Evolutionary conservation across 2,888 invertebrate genomes (phyloP).

Genomic region (Cephus rjabovi): DNA sequence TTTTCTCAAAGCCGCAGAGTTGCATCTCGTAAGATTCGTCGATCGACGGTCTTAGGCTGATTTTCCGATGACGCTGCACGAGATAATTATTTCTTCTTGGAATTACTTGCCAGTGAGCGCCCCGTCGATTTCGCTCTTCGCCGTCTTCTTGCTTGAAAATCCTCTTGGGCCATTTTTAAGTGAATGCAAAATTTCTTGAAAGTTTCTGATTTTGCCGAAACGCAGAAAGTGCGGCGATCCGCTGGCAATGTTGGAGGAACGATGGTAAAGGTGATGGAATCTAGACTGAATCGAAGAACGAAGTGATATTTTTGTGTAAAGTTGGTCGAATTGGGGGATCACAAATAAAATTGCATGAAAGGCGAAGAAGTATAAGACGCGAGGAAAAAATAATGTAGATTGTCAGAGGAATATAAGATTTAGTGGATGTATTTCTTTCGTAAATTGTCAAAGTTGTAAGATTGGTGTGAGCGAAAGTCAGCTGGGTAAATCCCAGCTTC

Average conservation of each 20-base stretch:
- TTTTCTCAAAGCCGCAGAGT: conserved; percentile 42
- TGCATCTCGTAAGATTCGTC: conserved; percentile 44
- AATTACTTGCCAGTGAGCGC: not conserved
- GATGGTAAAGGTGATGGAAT: not conserved
- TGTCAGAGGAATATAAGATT: not conserved
- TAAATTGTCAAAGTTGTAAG: not conserved
- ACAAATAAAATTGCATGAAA: not conserved
- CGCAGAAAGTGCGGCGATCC: not conserved
- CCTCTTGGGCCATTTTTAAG: not conserved
- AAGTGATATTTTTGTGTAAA: not conserved
- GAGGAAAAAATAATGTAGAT: not conserved
- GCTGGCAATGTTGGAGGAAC: not conserved
- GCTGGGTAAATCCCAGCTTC: not conserved
- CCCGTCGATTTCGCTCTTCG: not conserved
- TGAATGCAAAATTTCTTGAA: not conserved
- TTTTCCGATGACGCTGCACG: conserved; percentile 56
- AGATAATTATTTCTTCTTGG: conserved; percentile 47
- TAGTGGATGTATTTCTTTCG: not conserved
- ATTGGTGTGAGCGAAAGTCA: not conserved
- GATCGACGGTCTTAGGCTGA: conserved; percentile 31
- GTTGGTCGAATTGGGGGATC: not conserved
- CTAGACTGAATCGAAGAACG: not conserved
- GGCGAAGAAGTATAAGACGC: not conserved
- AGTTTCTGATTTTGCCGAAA: not conserved
- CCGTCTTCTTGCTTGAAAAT: not conserved